Percentiles rank a stretch among this genome's conserved stretches.
Conservation (phyloP, 1,140 invertebrate species). For the Lepidurus arcticus region DNA sequence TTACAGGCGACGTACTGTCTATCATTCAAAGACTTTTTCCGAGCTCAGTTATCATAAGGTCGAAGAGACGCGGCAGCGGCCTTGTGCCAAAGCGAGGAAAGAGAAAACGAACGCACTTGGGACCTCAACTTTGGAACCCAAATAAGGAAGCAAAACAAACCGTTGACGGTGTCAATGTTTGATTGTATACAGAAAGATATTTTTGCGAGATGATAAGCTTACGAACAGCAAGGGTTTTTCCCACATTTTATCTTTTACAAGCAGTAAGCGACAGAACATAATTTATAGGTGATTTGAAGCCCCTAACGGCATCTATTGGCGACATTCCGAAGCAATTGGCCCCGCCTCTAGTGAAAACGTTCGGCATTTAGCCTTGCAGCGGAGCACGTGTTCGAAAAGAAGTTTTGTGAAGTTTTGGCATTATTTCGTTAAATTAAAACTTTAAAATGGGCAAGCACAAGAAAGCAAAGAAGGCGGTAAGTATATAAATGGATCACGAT, state of each 20-base stretch:
- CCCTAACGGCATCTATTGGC: background rate
- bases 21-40: background rate
- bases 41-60: background rate
- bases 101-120: background rate
- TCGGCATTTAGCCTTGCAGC: background rate
- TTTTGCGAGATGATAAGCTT: background rate
- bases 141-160: conserved; percentile 3
- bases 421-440: background rate
- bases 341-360: background rate
- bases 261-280: background rate
- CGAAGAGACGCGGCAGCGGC: background rate
- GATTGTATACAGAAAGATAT: background rate
- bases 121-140: background rate
- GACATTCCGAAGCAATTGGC: background rate
- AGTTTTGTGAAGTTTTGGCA: background rate
- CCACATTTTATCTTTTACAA: background rate
- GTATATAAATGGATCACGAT: background rate
- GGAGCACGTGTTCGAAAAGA: background rate
- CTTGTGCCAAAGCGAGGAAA: background rate
- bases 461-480: conserved; percentile 26
- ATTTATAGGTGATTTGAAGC: background rate
- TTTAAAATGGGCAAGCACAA: background rate
- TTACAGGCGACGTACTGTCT: conserved; percentile 16
- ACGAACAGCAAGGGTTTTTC: background rate
- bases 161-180: background rate